Base-by-base conservation (phyloP, 2,797 vertebrate genomes). In the Protosalanx chinensis region DNA sequence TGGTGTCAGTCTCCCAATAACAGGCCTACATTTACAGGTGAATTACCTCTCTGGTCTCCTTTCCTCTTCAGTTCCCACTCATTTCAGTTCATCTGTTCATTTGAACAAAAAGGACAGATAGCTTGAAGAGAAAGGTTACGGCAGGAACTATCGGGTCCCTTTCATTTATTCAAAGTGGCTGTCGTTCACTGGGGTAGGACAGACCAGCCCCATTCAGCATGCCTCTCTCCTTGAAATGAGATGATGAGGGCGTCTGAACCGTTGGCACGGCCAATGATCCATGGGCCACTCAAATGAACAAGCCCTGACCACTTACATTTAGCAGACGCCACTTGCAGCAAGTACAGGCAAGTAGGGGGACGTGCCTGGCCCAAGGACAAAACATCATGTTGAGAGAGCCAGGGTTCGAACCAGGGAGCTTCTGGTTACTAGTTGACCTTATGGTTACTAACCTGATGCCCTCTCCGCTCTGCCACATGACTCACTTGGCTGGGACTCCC, bases 191-290 rank as follows among this genome's bases (percentile, higher is more conserved):
- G 23, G 46, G 33, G 62, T 8, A 30, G 35, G 6, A 10, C 20
- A 35, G 7, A n/a, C 23, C n/a, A 18, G 16, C 35, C 15, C 27
- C 76, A 6, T 46, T 71, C 70, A 76, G 79, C 79, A 58, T 76
- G 12, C 75, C 79, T 51, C 6, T 72, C 65, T 72, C 64, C 32
- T 71, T 76, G 76, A 72, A 74, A 75, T 74, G 82, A 41, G 8
- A 67, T 86, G 87, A 88, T 81, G 23, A 71, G 7, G 35, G 70
- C 76, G 86, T 87, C 81, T 61, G 0, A 68, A 78, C 81, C 77
- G 61, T 70, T 81, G 83, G 85, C 87, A 86, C 75, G 81, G 58
- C 79, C 81, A 71, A 77, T 87, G 87, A 87, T 88, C 85, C 86
- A 85, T 82, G 15, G 84, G 84, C 76, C 83, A 68, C 80, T 86